Evolutionary conservation across 2,113 vertebrate species (phyloP), one percentile per base, ranked within the genome.

Genomic region (Microtus richardsoni): DNA sequence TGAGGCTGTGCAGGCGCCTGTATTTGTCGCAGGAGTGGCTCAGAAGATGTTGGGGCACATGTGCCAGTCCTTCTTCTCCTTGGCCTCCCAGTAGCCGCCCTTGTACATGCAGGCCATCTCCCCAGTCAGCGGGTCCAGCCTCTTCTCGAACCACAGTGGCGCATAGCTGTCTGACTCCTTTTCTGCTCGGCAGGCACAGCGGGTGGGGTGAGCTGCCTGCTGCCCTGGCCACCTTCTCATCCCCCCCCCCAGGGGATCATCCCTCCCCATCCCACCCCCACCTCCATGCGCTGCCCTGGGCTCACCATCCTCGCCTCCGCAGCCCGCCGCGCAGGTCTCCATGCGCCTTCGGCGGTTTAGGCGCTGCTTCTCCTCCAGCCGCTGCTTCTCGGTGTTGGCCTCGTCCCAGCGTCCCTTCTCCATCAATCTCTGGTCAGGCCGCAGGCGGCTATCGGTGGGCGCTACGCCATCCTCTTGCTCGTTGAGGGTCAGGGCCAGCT

Each of bases 61-160:
- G 30, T 97, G 99, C 99, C 99, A 99, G 98, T 99, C 99, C 97
- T 99, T 99, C 93, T 93, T 98, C 54, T 99, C 99, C 98, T 99
- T 99, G 88, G 99, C 96, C 97, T 99, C 99, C 99, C 99, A 99
- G 98, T 99, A 99, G 91, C 99, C 99, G 0, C 99, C 99, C 97
- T 99, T 99, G 98, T 99, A 99, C 93, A 99, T 96, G 49, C 98
- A 99, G 98, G 98, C 98, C 6, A 98, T 99, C 98, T 99, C 99
- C 92, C 99, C 99, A 0, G 99, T 99, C 94, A 99, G 5, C 0
- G 99, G 98, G 90, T 99, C 99, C 91, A 98, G 98, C 98, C 98
- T 99, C 98, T 99, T 99, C 97, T 99, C 99, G 68, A 99, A 99
- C 99, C 99, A 99, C 97, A 99, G 96, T 0, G 99, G 99, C 96